Evolutionary conservation across 2,888 invertebrate genomes (phyloP), one percentile per base, ranked within the genome.

Genomic region (Acrobeloides nanus): DNA sequence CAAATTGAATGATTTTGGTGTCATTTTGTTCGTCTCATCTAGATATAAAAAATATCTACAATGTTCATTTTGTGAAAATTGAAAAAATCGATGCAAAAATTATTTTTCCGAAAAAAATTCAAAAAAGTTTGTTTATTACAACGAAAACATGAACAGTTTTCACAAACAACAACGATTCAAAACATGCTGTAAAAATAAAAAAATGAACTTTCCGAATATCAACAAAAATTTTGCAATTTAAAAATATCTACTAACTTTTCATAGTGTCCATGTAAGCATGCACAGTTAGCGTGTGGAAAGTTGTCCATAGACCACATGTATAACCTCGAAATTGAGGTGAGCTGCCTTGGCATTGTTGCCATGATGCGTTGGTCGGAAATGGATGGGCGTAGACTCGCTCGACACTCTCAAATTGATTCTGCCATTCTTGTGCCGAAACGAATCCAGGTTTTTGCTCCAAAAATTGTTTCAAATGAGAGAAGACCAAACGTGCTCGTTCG

Each of bases 251-350:
- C 38, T 35, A 26, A 59, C 63, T 51, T 38, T 63, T 72, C 49
- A 70, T 68, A 27, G 73, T 68, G 53, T 75, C 75, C 33, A 74
- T 66, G 47, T 76, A 76, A 10, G 86, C 83, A 72, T 84, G 84
- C 0, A 90, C 86, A 0, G 89, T 87, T 48, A 97, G 76, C 34
- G 84, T 85, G 74, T 97, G 95, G 75, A 93, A 97, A 61, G 90
- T 77, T n/a, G 84, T 85, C 97, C 97, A 97, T 24, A 97, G 78
- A 0, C 89, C 85, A 76, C 95, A 97, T 0, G 90, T 86, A 23
- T 59, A 59, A 20, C 60, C 60, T 4, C 60, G 60, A 64, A 81
- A 83, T 53, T 80, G 79, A 0, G 82, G 76, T 40, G 50, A 40
- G 18, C 54, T 61, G 39, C 70, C 70, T 37, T 58, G 49, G 44